Evolutionary conservation across 1,140 invertebrate genomes (phyloP).

Genomic region (Pissodes strobi): DNA sequence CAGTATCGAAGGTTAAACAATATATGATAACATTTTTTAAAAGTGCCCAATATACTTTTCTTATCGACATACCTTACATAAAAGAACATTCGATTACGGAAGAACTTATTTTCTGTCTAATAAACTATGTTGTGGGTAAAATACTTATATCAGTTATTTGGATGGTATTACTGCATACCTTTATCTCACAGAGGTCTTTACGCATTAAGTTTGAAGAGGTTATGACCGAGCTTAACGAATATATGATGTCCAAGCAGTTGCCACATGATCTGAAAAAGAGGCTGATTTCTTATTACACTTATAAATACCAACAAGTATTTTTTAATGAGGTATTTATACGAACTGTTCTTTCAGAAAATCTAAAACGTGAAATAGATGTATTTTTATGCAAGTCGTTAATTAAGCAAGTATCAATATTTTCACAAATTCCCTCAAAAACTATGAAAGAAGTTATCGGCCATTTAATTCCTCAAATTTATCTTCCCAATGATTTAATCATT

Average conservation of each 20-base stretch:
- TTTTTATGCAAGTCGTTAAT: conserved; percentile 43
- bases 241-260: conserved; percentile 44
- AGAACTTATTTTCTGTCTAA: conserved; percentile 2
- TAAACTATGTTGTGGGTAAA: conserved; percentile 30
- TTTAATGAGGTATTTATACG: conserved; percentile 36
- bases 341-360: conserved; percentile 36
- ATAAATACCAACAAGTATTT: conserved; percentile 42
- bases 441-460: conserved; percentile 38
- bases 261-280: conserved; percentile 34
- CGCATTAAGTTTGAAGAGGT: conserved; percentile 41
- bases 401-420: conserved; percentile 43
- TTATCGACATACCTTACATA: conserved; percentile 15
- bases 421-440: conserved; percentile 34
- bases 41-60: conserved; percentile 21
- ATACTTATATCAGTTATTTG: conserved; percentile 41
- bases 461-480: conserved; percentile 44
- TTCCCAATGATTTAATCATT: conserved; percentile 55
- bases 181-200: conserved; percentile 17
- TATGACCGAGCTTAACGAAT: conserved; percentile 41
- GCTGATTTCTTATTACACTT: conserved; percentile 40
- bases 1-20: neutral
- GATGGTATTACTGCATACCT: conserved; percentile 32
- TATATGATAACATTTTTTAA: conserved; percentile 29
- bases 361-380: conserved; percentile 46
- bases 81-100: neutral